Conservation (phyloP, 2,797 vertebrate species). For the Podargus strigoides region DNA sequence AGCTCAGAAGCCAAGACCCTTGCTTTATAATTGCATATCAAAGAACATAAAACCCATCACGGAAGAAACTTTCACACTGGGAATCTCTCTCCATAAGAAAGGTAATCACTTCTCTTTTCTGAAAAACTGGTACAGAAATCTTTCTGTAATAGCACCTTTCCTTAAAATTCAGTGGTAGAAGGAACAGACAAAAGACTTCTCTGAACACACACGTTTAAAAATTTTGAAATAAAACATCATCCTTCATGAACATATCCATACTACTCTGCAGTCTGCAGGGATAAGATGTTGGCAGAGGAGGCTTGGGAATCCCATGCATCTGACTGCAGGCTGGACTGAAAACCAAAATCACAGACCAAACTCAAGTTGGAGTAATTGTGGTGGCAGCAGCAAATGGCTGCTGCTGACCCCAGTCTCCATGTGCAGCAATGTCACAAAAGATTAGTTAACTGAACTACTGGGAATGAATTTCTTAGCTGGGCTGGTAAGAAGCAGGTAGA, state of each 20-base stretch:
- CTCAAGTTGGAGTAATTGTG: rapidly evolving
- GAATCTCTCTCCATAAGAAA: neutral
- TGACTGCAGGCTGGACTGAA: neutral
- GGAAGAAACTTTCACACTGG: neutral
- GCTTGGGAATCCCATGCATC: neutral
- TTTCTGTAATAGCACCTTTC: neutral
- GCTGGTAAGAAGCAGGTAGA: neutral
- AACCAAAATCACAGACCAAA: neutral
- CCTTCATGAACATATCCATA: neutral
- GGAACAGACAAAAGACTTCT: neutral
- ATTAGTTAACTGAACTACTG: neutral
- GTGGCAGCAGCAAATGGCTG: neutral
- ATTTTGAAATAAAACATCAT: neutral
- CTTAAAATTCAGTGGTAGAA: neutral
- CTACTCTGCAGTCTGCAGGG: neutral
- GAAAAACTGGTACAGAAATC: neutral
- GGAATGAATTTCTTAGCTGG: neutral
- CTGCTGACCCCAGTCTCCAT: neutral
- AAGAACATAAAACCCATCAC: neutral
- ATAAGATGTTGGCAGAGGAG: neutral
- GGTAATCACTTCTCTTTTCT: neutral
- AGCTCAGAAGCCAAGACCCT: neutral
- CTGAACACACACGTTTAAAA: neutral
- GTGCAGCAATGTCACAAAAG: neutral
- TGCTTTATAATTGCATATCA: neutral